Conservation (phyloP, 1,140 invertebrate genomes). For the Oreohelix idahoensis region DNA sequence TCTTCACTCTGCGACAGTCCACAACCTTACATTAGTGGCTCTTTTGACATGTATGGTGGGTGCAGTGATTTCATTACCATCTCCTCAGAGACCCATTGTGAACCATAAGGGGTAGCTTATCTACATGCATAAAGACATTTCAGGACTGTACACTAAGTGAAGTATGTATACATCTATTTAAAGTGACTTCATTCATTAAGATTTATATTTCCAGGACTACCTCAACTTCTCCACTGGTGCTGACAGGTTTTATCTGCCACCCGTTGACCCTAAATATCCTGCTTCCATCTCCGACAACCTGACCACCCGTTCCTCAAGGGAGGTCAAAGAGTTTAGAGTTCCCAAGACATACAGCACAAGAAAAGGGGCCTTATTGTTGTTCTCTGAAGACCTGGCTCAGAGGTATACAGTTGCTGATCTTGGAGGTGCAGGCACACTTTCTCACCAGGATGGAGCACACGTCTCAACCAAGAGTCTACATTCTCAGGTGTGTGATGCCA, state of each 20-base stretch:
- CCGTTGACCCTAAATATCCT: constrained; percentile 54
- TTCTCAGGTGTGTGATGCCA: too few species aligned
- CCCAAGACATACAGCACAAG: constrained; percentile 73
- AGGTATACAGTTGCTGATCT: constrained; percentile 38
- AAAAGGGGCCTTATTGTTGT: constrained; percentile 72
- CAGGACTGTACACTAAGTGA: too few species aligned
- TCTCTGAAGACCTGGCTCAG: constrained; percentile 69
- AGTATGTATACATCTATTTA: too few species aligned
- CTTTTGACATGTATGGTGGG: too few species aligned
- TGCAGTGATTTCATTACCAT: too few species aligned
- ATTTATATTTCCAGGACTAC: constrained; percentile 65
- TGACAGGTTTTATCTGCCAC: constrained; percentile 44
- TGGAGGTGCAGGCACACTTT: constrained; percentile 13
- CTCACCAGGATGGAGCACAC: too few species aligned
- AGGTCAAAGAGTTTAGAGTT: constrained; percentile 55
- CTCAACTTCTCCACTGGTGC: constrained; percentile 64
- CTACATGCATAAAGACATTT: too few species aligned
- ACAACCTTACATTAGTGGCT: too few species aligned
- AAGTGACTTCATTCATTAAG: too few species aligned
- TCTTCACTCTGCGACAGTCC: too few species aligned
- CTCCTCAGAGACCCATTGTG: too few species aligned
- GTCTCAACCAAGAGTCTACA: not conserved
- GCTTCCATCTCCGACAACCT: constrained; percentile 34
- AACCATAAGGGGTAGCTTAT: too few species aligned
- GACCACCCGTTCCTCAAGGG: constrained; percentile 42